Conservation (phyloP, 2,113 vertebrate species). For the Mobula birostris region DNA sequence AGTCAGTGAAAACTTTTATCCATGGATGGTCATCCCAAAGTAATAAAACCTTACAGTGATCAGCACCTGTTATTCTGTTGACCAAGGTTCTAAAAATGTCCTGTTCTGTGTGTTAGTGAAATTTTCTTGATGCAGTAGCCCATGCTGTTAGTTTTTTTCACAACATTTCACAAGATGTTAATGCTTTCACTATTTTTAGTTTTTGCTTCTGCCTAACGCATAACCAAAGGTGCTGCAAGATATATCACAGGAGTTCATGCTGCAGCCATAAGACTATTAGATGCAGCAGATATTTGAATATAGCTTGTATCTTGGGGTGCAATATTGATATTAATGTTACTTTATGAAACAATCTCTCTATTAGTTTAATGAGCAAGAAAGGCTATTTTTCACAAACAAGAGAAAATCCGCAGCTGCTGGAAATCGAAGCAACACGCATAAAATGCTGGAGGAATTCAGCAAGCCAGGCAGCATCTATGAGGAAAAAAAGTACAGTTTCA, state of each 20-base stretch:
- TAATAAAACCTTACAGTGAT: neutral
- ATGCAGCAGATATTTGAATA: neutral
- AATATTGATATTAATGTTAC: neutral
- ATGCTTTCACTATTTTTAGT: neutral
- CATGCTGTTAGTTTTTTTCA: neutral
- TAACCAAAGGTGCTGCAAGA: neutral
- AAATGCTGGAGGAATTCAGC: no score
- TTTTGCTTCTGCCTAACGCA: neutral
- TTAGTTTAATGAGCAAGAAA: neutral
- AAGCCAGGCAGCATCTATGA: no score
- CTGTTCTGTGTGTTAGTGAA: neutral
- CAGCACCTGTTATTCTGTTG: neutral
- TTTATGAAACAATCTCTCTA: neutral
- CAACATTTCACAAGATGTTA: neutral
- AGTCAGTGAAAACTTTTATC: no score
- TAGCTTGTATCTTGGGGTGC: neutral
- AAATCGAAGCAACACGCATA: no score
- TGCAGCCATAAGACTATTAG: neutral
- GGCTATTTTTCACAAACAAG: no score
- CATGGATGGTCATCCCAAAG: neutral
- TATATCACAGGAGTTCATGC: neutral
- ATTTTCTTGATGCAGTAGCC: neutral
- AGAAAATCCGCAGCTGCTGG: no score
- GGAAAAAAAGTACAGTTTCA: no score
- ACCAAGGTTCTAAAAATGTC: neutral